Evolutionary conservation across 2,888 invertebrate species (phyloP), one percentile per base, ranked within the genome.

Genomic region (Andrena marginata): DNA sequence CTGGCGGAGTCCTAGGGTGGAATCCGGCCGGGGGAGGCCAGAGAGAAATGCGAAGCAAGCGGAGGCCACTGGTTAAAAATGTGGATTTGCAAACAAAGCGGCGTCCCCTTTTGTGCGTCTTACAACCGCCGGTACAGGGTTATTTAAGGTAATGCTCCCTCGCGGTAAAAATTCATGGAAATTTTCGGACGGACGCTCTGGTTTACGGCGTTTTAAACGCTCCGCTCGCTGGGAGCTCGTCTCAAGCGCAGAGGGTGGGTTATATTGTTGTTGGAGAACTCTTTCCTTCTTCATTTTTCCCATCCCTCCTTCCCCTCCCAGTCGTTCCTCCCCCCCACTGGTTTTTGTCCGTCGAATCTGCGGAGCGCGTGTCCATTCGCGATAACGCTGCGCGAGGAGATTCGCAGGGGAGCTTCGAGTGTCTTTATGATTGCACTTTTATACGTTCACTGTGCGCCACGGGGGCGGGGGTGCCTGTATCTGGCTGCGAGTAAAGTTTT

Each of bases 131-230:
- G 23, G 48, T 59, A 77, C 64, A 33, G 74, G 35, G 49, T 77
- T 74, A 35, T 51, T 60, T 74, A 65, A 65, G 29, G 75, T 60
- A 60, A 77, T 65, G 65, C 59, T 87, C 89, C 82, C 87, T 85
- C 82, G 90, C 86, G 26, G 71, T 23, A 70, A 56, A 23, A 65
- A 64, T 72, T 77, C 76, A 72, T 64, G 62, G 71, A 63, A 72
- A 77, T 77, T 77, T 77, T 72, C 56, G 63, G 60, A 72, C 63
- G 76, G 62, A 77, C 72, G 72, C 33, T 35, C 60, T 26, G 54
- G n/a, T 42, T 76, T 63, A 63, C 71, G 20, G 51, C 42, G 51
- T 71, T 76, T 77, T 64, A 73, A 77, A 74, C 60, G 65, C 35
- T n/a, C 16, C 59, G 8, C 70, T 48, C 60, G 16, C 20, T 23